Evolutionary conservation across 1,140 invertebrate genomes (phyloP), one percentile per base, ranked within the genome.

Genomic region (Oreohelix idahoensis): DNA sequence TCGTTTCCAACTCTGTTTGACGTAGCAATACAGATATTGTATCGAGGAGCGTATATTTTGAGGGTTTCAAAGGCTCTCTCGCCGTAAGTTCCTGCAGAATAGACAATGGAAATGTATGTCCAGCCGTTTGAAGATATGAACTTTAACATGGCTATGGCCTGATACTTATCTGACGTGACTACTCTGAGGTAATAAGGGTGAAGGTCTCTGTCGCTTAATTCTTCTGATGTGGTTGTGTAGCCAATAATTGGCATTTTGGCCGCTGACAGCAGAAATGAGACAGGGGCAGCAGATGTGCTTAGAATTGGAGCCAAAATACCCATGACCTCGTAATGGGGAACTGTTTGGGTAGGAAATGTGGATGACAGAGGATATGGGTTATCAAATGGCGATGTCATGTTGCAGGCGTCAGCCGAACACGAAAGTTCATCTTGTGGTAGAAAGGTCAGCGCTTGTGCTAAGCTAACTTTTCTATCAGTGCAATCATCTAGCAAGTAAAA

Each of bases 61-160:
- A 79, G 13, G 0, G 17, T 66, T 15, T 79, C 77, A 35, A 38
- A 79, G 2, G 51, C 77, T n/a, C 51, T 66, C n/a, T 95, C 95
- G n/a, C 95, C 95, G 87, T 96, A 96, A 86, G 95, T 95, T 77
- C 95, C 95, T 88, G 95, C 94, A 45, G 94, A 94, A 39, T 94
- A 94, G 0, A 96, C 94, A 0, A 95, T 94, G 0, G 95, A 95
- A 39, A 96, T 94, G 88, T 95, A 96, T 81, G 94, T 94, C 95
- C 95, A 96, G 26, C 94, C 93, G 74, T 95, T 93, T 17, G 84
- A 92, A 88, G 83, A 92, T 38, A 95, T 93, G 75, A 96, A 94
- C 89, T 95, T 95, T 13, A 95, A 94, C 92, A 96, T 95, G 0
- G 95, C 95, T 84, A 94, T 93, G 0, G 95, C 95, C 90, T 96